phyloP scores from a whole-genome alignment of 2,113 vertebrate species.

The Neodon shergylaensis region DNA sequence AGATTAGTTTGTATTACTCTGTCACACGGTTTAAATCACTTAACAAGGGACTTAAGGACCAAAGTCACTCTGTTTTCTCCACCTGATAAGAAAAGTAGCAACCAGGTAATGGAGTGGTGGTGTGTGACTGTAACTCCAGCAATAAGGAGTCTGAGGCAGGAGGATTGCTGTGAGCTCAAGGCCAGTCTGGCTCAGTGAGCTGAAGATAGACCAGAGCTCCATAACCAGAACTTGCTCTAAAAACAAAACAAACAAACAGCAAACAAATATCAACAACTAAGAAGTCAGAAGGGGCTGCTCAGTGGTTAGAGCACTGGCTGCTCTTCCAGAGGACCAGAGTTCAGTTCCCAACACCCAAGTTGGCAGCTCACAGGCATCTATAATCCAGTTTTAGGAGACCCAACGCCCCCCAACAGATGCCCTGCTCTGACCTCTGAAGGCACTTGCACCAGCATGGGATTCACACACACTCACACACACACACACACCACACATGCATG shows the following conservation, averaged over 20 bases:
- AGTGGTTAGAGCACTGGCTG: neutral
- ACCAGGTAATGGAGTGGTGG: neutral
- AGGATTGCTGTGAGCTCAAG: neutral
- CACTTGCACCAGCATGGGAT: too few species aligned
- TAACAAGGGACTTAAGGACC: neutral
- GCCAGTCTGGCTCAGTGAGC: neutral
- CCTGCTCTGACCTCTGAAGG: neutral
- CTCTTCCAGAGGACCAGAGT: neutral
- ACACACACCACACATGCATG: neutral
- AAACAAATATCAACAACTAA: neutral
- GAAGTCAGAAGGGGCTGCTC: neutral
- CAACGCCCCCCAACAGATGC: neutral
- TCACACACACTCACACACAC: neutral
- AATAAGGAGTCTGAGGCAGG: neutral
- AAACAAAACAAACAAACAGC: neutral
- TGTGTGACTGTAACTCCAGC: neutral
- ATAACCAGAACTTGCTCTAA: neutral
- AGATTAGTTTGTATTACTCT: conserved; percentile 31
- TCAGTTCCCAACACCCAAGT: neutral
- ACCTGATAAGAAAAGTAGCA: neutral
- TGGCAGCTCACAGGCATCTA: neutral
- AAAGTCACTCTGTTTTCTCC: neutral
- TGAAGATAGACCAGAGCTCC: neutral
- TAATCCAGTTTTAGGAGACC: neutral
- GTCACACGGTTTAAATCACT: conserved; percentile 25